These are phyloP conservation scores for Coregonus suidteri DNA, from an alignment of 2,797 vertebrate genomes.

Conservation along the genomic window DNA sequence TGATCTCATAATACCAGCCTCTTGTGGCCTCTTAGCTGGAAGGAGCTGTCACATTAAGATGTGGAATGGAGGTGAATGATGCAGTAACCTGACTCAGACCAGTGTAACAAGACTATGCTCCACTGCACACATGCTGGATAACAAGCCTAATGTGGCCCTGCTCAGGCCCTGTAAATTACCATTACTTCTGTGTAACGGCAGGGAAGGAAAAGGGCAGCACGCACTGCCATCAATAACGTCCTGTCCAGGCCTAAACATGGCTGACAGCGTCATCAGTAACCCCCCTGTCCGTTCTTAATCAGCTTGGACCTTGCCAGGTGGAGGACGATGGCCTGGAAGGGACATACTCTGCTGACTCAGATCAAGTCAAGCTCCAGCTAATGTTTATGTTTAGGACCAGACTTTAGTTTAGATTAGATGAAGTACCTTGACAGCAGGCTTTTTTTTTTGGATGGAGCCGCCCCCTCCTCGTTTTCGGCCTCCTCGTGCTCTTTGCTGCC, in stretches of 20 bases:
- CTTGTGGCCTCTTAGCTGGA: neutral
- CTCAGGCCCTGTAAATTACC: conserved; percentile 35
- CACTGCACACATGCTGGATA: conserved; percentile 18
- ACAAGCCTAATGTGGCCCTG: conserved; percentile 31
- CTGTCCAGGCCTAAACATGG: conserved; percentile 4
- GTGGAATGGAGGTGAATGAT: neutral
- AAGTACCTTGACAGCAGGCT: conserved; percentile 85
- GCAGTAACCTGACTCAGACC: neutral
- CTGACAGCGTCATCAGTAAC: conserved; percentile 6
- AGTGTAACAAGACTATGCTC: conserved; percentile 6
- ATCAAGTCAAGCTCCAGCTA: conserved; percentile 1
- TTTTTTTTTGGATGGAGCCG: conserved; percentile 81
- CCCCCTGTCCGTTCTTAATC: no score
- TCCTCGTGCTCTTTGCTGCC: conserved; percentile 97
- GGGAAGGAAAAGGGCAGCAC: conserved; percentile 11
- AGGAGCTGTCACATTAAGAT: neutral
- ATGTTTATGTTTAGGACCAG: neutral
- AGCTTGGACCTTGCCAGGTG: no score
- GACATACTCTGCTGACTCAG: neutral
- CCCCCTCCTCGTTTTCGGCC: conserved; percentile 92
- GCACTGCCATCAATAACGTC: neutral
- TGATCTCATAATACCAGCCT: neutral
- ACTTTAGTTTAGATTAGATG: neutral
- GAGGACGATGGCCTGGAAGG: neutral
- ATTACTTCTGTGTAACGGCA: conserved; percentile 7